Conservation (phyloP, 1,140 invertebrate species). For the Nymphalis io region DNA sequence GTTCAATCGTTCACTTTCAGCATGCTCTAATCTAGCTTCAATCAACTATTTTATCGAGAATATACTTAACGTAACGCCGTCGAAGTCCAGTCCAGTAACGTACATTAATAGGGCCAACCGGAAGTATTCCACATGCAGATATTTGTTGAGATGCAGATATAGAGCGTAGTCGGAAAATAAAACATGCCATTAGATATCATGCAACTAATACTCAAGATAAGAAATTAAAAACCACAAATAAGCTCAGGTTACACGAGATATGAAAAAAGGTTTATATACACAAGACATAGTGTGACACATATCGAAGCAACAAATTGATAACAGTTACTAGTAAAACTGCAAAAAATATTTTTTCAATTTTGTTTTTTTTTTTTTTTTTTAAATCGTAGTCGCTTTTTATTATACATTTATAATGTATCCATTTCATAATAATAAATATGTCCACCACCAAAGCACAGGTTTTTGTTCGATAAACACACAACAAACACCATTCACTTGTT, state of each 20-base stretch:
- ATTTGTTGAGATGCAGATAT: conserved; percentile 41
- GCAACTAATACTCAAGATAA: conserved; percentile 31
- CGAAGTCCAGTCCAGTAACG: conserved; percentile 44
- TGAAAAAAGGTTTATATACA: conserved; percentile 17
- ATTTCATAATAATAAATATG: neutral
- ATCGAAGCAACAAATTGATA: neutral
- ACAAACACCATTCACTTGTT: conserved; percentile 37
- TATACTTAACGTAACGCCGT: conserved; percentile 62
- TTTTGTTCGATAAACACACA: conserved; percentile 6
- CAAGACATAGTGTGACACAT: neutral
- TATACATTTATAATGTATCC: too few species aligned
- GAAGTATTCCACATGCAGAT: conserved; percentile 54
- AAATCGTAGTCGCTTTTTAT: too few species aligned
- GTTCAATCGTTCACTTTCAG: conserved; percentile 82
- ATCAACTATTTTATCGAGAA: conserved; percentile 57
- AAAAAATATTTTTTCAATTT: neutral
- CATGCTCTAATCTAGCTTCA: conserved; percentile 66
- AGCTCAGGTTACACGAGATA: conserved; percentile 12
- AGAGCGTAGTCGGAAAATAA: conserved; percentile 62
- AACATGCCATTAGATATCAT: conserved; percentile 73
- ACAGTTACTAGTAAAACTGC: neutral
- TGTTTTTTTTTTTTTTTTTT: neutral
- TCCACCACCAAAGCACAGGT: conserved; percentile 25
- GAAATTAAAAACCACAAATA: conserved; percentile 5
- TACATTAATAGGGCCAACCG: conserved; percentile 38